Conservation (phyloP, 1,140 invertebrate genomes). For the Drosophila willistoni region DNA sequence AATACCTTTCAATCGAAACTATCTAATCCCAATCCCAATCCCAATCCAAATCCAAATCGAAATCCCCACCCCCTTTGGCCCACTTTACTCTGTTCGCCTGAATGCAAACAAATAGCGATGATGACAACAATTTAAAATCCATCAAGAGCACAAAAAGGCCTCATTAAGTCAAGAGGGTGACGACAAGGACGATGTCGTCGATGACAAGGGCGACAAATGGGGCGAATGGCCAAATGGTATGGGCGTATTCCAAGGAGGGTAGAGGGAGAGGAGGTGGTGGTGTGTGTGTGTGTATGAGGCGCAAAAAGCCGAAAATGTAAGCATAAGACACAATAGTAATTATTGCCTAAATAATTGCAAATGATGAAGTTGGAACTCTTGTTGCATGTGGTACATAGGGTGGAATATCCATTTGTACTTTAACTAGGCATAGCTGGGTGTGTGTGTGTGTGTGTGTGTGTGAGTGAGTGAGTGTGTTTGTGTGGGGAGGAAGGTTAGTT, state of each 20-base stretch:
- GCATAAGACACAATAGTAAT: slow-evolving; percentile 83
- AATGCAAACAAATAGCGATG: slow-evolving; percentile 67
- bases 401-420: not conserved
- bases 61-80: slow-evolving; percentile 3
- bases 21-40: slow-evolving; percentile 37
- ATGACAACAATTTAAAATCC: slow-evolving; percentile 83
- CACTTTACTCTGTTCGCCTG: slow-evolving; percentile 5
- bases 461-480: too few relatives aligned
- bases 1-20: not conserved
- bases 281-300: not conserved
- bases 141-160: slow-evolving; percentile 82
- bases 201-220: not conserved
- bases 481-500: not conserved
- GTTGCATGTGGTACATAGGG: slow-evolving; percentile 14
- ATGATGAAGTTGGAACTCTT: slow-evolving; percentile 61
- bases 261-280: not conserved
- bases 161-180: slow-evolving; percentile 82
- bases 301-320: slow-evolving; percentile 62
- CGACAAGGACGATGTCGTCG: slow-evolving; percentile 20
- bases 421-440: too few relatives aligned
- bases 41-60: slow-evolving; percentile 21
- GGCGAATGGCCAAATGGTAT: slow-evolving; percentile 35
- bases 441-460: too few relatives aligned
- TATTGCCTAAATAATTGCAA: slow-evolving; percentile 83
- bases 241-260: slow-evolving; percentile 24